phyloP scores from a whole-genome alignment of 1,140 invertebrate genomes.

The Scaptomyza hsui region DNA sequence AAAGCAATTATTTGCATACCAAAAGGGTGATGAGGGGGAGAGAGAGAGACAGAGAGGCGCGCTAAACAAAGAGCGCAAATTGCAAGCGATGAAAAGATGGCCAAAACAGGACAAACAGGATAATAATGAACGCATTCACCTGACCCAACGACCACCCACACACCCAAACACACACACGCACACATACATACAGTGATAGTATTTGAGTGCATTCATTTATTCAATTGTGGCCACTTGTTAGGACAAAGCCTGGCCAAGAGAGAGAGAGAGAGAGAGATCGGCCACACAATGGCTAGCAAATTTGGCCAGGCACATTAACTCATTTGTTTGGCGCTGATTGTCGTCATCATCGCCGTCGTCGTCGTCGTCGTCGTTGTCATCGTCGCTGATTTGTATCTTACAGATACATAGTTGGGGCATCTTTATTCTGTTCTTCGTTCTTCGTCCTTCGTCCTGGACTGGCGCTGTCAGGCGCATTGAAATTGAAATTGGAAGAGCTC shows the following conservation, averaged over 20 bases:
- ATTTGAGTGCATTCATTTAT: slow-evolving; percentile 73
- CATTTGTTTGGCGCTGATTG: slow-evolving; percentile 75
- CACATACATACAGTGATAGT: slow-evolving; percentile 11
- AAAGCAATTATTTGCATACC: slow-evolving; percentile 80
- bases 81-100: slow-evolving; percentile 46
- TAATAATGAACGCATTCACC: slow-evolving; percentile 57
- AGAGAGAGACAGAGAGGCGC: slow-evolving; percentile 1
- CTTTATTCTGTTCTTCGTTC: neutral
- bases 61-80: slow-evolving; percentile 70
- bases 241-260: slow-evolving; percentile 63
- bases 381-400: slow-evolving; percentile 64
- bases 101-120: slow-evolving; percentile 25
- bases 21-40: neutral
- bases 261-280: neutral
- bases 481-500: slow-evolving; percentile 70
- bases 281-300: slow-evolving; percentile 60
- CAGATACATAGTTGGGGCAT: slow-evolving; percentile 27
- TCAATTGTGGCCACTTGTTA: slow-evolving; percentile 79
- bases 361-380: slow-evolving; percentile 29
- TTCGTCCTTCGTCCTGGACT: slow-evolving; percentile 28
- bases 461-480: slow-evolving; percentile 78
- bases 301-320: slow-evolving; percentile 70
- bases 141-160: slow-evolving; percentile 31
- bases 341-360: slow-evolving; percentile 63
- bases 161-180: slow-evolving; percentile 8